These are phyloP conservation scores for Lottia gigantea DNA, from an alignment of 2,888 invertebrate genomes.

Conservation along the genomic window DNA sequence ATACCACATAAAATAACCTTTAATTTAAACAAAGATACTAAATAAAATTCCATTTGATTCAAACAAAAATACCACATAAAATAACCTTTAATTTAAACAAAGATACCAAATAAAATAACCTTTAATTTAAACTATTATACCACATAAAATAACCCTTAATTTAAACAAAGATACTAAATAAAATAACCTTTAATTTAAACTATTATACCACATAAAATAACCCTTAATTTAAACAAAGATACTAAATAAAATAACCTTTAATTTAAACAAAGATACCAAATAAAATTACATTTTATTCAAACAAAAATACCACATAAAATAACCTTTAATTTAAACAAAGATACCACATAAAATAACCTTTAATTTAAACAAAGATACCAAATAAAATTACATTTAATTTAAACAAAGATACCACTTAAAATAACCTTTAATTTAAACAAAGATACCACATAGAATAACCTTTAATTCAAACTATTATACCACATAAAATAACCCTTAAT, in stretches of 20 bases:
- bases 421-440: slow-evolving; percentile 74
- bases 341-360: slow-evolving; percentile 87
- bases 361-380: slow-evolving; percentile 75
- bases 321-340: slow-evolving; percentile 72
- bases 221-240: slow-evolving; percentile 74
- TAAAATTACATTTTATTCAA: slow-evolving; percentile 76
- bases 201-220: slow-evolving; percentile 84
- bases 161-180: slow-evolving; percentile 79
- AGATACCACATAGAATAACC: slow-evolving; percentile 87
- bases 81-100: too few species aligned
- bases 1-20: neutral
- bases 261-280: slow-evolving; percentile 77
- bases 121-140: slow-evolving; percentile 74
- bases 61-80: neutral
- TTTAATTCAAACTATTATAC: slow-evolving; percentile 74
- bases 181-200: slow-evolving; percentile 74
- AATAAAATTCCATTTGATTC: neutral
- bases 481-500: slow-evolving; percentile 80
- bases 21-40: neutral
- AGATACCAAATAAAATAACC: slow-evolving; percentile 88
- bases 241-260: slow-evolving; percentile 83
- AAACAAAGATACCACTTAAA: slow-evolving; percentile 80
- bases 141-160: slow-evolving; percentile 80
- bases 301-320: slow-evolving; percentile 82
- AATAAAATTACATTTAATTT: slow-evolving; percentile 78